Conservation (phyloP, 2,113 vertebrate genomes). For the Bungarus multicinctus region DNA sequence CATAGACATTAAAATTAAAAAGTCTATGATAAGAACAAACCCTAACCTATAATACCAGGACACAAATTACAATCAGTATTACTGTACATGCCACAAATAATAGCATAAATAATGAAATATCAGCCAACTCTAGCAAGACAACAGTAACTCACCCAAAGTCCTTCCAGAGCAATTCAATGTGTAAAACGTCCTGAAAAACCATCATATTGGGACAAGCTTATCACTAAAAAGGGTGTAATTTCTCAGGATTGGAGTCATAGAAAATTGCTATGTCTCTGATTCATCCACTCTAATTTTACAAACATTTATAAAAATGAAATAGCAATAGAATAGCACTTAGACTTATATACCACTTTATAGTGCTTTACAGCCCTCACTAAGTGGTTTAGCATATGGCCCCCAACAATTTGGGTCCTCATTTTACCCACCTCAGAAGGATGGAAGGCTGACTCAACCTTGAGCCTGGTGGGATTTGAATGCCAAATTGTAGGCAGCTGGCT, state of each 20-base stretch:
- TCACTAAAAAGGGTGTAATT: not conserved
- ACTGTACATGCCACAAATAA: not conserved
- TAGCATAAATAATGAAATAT: not conserved
- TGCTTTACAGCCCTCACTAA: too few species aligned
- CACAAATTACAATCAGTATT: not conserved
- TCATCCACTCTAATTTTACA: not conserved
- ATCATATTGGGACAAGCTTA: not conserved
- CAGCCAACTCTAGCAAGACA: not conserved
- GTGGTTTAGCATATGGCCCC: too few species aligned
- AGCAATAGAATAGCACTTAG: too few species aligned
- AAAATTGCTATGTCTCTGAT: not conserved
- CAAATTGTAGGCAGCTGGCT: too few species aligned
- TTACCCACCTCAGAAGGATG: too few species aligned
- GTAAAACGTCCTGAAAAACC: not conserved
- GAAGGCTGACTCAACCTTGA: too few species aligned
- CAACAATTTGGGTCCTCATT: too few species aligned
- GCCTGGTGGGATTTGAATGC: too few species aligned
- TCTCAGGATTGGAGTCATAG: not conserved
- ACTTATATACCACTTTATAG: too few species aligned
- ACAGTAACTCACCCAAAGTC: not conserved
- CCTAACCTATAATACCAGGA: not conserved
- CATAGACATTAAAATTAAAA: not conserved
- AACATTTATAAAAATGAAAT: not conserved
- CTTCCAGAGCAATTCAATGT: not conserved
- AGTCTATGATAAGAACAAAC: not conserved